A percentile compares a stretch with the other conserved stretches of the same genome.
Conservation (phyloP, 1,140 invertebrate genomes). For the Megathymus violae region DNA sequence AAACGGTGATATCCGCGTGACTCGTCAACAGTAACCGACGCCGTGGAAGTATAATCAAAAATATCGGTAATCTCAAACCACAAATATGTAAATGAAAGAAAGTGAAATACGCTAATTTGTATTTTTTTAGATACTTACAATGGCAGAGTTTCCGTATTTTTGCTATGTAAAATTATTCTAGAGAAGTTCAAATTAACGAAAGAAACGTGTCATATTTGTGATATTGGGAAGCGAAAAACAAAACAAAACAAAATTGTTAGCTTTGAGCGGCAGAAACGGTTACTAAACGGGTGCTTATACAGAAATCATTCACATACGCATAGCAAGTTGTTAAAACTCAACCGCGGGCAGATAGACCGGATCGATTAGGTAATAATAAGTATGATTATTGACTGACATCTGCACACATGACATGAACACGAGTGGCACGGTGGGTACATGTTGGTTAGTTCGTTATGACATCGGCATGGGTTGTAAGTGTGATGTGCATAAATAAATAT, state of each 20-base stretch:
- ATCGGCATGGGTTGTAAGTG: background rate
- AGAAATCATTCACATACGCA: slow-evolving; percentile 9
- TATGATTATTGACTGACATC: slow-evolving; percentile 61
- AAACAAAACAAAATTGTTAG: too few species aligned
- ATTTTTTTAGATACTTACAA: slow-evolving; percentile 1
- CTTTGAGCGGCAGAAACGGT: background rate
- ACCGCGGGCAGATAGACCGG: slow-evolving; percentile 13
- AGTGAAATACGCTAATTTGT: too few species aligned
- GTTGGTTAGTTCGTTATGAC: slow-evolving; percentile 11
- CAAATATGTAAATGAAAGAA: too few species aligned
- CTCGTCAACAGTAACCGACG: too few species aligned
- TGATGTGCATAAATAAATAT: slow-evolving; percentile 6
- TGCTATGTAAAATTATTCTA: background rate
- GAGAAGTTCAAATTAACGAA: background rate
- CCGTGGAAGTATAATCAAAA: background rate
- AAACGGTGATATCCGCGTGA: too few species aligned
- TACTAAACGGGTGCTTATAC: background rate
- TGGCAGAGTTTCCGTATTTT: background rate
- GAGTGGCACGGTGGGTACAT: too few species aligned
- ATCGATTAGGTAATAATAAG: slow-evolving; percentile 15
- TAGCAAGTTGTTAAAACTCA: slow-evolving; percentile 21
- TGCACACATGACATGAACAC: slow-evolving; percentile 48
- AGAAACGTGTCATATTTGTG: too few species aligned
- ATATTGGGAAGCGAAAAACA: too few species aligned
- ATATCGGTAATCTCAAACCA: background rate